These are phyloP conservation scores for Pavo muticus DNA, from an alignment of 2,113 vertebrate species.

Conservation along the genomic window DNA sequence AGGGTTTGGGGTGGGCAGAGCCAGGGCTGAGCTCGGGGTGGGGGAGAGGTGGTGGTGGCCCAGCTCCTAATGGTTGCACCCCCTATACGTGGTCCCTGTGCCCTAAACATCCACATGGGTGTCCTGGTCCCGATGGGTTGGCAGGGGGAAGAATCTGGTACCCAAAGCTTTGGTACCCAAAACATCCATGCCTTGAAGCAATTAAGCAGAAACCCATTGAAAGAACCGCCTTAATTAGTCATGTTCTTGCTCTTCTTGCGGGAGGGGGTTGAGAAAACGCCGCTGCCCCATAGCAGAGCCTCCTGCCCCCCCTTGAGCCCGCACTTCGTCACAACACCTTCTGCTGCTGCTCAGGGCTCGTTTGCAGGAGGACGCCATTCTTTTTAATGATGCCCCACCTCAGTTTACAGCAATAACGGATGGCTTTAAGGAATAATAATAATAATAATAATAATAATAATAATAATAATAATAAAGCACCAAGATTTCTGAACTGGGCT, in stretches of 20 bases:
- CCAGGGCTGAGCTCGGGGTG: not conserved
- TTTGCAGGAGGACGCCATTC: no score
- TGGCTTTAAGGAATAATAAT: no score
- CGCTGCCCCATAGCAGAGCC: rapidly evolving
- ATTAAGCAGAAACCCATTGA: not conserved
- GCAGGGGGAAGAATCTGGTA: not conserved
- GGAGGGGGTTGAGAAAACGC: rapidly evolving
- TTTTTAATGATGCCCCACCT: not conserved
- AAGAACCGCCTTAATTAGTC: not conserved
- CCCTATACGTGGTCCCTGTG: not conserved
- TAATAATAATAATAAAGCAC: no score
- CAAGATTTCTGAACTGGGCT: not conserved
- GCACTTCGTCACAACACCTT: rapidly evolving
- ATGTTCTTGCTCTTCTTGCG: not conserved
- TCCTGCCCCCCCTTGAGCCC: not conserved
- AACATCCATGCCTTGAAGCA: not conserved
- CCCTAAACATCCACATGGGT: not conserved
- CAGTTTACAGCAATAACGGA: no score
- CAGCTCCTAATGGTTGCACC: rapidly evolving
- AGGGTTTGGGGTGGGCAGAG: not conserved
- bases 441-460: no score
- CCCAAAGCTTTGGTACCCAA: no score
- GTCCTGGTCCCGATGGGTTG: no score
- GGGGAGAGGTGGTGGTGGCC: rapidly evolving
- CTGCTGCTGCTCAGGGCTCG: not conserved